phyloP scores from a whole-genome alignment of 2,888 invertebrate genomes.

The Drosophila phalerata region DNA sequence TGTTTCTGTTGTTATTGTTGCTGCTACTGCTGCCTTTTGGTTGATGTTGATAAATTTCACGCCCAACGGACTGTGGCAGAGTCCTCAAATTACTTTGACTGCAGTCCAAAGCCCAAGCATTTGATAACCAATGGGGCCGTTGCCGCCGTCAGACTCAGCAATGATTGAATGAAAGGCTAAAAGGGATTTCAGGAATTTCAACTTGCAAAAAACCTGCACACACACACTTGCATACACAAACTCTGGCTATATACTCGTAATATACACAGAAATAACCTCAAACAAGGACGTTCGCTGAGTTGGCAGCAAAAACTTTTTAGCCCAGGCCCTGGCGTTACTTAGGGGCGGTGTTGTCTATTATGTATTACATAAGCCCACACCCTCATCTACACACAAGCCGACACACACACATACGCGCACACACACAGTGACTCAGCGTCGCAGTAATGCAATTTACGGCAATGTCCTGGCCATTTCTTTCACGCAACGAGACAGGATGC shows the following conservation, averaged over 20 bases:
- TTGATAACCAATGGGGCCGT: conserved; percentile 25
- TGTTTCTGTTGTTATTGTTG: conserved; percentile 20
- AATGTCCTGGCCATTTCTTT: conserved; percentile 25
- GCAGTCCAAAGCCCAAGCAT: conserved; percentile 57
- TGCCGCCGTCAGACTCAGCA: conserved; percentile 22
- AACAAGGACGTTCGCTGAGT: conserved; percentile 77
- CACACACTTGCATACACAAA: conserved; percentile 12
- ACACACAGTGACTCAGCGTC: conserved; percentile 21
- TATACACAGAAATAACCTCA: conserved; percentile 77
- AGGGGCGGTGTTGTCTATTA: conserved; percentile 26
- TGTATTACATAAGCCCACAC: conserved; percentile 65
- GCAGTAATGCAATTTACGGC: conserved; percentile 79
- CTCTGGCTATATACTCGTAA: conserved; percentile 9
- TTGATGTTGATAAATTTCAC: conserved; percentile 72
- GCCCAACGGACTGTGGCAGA: conserved; percentile 54
- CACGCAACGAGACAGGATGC: conserved; percentile 3
- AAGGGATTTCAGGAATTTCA: conserved; percentile 74
- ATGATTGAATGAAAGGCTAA: conserved; percentile 79
- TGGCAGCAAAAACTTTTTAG: conserved; percentile 52
- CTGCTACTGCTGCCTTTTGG: conserved; percentile 15
- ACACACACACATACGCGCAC: conserved; percentile 22
- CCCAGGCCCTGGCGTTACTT: conserved; percentile 30
- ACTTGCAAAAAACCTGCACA: conserved; percentile 47
- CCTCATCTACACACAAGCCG: conserved; percentile 24
- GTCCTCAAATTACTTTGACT: conserved; percentile 71